Conservation (phyloP, 2,888 invertebrate genomes). For the Caenorhabditis doughertyi region DNA sequence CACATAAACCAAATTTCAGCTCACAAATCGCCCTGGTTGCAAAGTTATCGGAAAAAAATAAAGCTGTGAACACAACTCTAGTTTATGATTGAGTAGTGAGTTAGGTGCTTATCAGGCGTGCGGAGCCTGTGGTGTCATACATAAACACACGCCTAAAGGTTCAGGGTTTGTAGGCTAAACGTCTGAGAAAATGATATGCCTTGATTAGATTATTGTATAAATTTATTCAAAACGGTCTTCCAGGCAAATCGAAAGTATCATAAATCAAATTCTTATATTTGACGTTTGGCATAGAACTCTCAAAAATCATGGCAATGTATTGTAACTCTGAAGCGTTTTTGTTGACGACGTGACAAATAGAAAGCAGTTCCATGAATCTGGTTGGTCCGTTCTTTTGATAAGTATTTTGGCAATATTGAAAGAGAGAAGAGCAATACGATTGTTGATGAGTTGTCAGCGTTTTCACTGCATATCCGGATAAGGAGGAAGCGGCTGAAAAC, state of each 20-base stretch:
- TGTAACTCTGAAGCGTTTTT: too few species aligned
- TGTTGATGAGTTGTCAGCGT: background rate
- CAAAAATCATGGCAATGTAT: background rate
- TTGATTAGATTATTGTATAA: too few species aligned
- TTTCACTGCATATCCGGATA: background rate
- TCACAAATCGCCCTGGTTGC: constrained; percentile 1
- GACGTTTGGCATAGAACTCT: background rate
- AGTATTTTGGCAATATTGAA: constrained; percentile 4
- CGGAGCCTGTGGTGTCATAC: too few species aligned
- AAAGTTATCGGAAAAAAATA: background rate
- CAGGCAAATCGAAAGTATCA: too few species aligned
- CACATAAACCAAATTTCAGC: constrained; percentile 4
- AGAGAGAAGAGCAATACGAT: background rate
- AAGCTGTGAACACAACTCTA: constrained; percentile 21
- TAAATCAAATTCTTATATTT: too few species aligned
- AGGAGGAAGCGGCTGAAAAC: background rate
- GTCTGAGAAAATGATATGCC: too few species aligned
- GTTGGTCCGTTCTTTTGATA: constrained; percentile 11
- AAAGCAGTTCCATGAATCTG: constrained; percentile 28
- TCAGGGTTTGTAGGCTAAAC: too few species aligned
- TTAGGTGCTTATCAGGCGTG: constrained; percentile 37
- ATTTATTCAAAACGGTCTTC: too few species aligned
- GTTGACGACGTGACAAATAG: constrained; percentile 12
- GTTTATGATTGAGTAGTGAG: constrained; percentile 58
- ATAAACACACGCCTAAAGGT: too few species aligned